A percentile compares a stretch with the other conserved stretches of the same genome.
These are phyloP conservation scores for Allophyes oxyacanthae DNA, from an alignment of 2,888 invertebrate genomes.

Conservation along the genomic window DNA sequence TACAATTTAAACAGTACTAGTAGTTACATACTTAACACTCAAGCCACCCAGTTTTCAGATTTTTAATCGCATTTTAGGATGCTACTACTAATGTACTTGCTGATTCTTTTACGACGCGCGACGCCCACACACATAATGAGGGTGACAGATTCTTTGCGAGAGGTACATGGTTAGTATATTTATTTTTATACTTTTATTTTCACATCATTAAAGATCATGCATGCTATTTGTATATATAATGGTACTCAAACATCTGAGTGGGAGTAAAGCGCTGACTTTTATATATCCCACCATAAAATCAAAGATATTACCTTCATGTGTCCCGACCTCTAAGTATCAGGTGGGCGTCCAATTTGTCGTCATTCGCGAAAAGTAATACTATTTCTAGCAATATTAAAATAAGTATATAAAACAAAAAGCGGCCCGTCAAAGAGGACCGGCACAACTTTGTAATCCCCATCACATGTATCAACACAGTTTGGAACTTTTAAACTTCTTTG, in stretches of 20 bases:
- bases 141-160: too few species aligned
- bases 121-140: too few species aligned
- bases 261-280: conserved; percentile 17
- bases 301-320: conserved; percentile 34
- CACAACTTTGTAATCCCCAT: conserved; percentile 65
- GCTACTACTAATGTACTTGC: too few species aligned
- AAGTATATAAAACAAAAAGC: conserved; percentile 54
- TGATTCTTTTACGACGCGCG: too few species aligned
- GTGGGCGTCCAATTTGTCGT: conserved; percentile 9
- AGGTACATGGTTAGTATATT: too few species aligned
- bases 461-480: conserved; percentile 73
- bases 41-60: too few species aligned
- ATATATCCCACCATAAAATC: conserved; percentile 29
- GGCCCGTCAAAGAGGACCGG: conserved; percentile 43
- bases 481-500: conserved; percentile 70
- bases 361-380: conserved; percentile 8
- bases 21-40: too few species aligned
- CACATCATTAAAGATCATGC: too few species aligned
- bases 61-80: too few species aligned
- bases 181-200: too few species aligned
- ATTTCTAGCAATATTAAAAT: conserved; percentile 41
- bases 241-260: not conserved
- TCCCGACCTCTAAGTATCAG: conserved; percentile 16
- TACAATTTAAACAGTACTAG: too few species aligned
- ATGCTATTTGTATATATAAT: too few species aligned